Conservation (phyloP, 2,888 invertebrate species). For the Loripinus fragilis region DNA sequence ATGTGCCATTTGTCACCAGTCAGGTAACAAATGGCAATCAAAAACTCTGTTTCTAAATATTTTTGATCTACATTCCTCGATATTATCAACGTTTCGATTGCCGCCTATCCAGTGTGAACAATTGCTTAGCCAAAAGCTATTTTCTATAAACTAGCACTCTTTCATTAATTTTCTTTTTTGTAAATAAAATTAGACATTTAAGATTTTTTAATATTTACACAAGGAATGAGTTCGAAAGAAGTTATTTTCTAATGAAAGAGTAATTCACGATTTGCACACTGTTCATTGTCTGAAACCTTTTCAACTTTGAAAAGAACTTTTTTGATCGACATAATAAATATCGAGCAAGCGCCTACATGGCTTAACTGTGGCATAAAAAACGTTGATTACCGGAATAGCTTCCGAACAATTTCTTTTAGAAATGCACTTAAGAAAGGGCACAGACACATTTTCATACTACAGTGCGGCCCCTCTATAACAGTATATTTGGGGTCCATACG, state of each 20-base stretch:
- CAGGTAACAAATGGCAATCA: too few species aligned
- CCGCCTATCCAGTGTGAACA: too few species aligned
- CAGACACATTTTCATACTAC: too few species aligned
- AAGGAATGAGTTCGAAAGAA: constrained; percentile 1
- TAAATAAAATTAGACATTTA: constrained; percentile 5
- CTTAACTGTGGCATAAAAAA: neutral
- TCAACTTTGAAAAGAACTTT: neutral
- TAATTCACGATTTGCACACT: neutral
- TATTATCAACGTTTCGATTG: too few species aligned
- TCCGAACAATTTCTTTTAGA: too few species aligned
- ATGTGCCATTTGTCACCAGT: too few species aligned
- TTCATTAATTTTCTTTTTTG: neutral
- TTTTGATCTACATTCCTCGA: too few species aligned
- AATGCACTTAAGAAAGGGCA: too few species aligned
- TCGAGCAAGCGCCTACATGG: neutral
- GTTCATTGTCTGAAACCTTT: neutral
- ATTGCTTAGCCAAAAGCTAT: neutral
- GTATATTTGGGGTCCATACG: too few species aligned
- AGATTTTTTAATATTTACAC: constrained; percentile 10
- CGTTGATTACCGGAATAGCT: too few species aligned
- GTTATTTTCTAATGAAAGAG: constrained; percentile 7
- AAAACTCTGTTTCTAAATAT: too few species aligned
- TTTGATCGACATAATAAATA: constrained; percentile 4
- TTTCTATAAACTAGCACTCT: constrained; percentile 1
- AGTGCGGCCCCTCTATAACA: too few species aligned